Conservation (phyloP, 2,888 invertebrate genomes). For the Adelphocoris suturalis region DNA sequence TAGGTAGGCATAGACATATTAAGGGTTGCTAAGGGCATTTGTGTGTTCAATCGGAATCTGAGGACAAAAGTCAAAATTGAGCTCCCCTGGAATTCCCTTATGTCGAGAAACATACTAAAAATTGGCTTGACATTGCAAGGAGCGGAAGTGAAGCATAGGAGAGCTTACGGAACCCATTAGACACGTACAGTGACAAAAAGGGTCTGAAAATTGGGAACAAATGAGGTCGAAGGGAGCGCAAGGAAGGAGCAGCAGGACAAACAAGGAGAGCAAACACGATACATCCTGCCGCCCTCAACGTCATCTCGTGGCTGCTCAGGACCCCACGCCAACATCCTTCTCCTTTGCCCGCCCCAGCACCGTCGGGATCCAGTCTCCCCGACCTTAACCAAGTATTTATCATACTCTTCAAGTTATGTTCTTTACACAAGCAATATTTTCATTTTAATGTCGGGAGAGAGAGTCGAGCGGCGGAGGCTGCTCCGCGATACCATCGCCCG, state of each 20-base stretch:
- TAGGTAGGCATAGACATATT: too few species aligned
- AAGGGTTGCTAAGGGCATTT: too few species aligned
- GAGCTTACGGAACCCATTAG: not conserved
- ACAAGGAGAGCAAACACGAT: slow-evolving; percentile 27
- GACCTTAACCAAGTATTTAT: slow-evolving; percentile 60
- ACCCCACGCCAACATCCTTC: slow-evolving; percentile 24
- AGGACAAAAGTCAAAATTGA: too few species aligned
- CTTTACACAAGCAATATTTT: slow-evolving; percentile 65
- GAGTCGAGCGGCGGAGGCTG: slow-evolving; percentile 19
- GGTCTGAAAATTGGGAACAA: not conserved
- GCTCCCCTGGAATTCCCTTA: too few species aligned
- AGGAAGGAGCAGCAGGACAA: not conserved
- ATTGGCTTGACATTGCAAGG: not conserved
- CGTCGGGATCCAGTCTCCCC: not conserved
- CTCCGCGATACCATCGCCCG: slow-evolving; percentile 43
- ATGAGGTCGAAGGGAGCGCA: not conserved
- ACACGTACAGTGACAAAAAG: not conserved
- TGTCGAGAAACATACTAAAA: too few species aligned
- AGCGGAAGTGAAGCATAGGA: not conserved
- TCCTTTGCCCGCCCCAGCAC: not conserved
- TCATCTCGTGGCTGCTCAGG: not conserved
- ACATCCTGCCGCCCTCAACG: slow-evolving; percentile 19
- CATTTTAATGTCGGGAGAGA: slow-evolving; percentile 62
- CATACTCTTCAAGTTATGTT: slow-evolving; percentile 64
- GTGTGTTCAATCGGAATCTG: too few species aligned